Base-by-base conservation (phyloP, 2,113 vertebrate genomes). In the Muscicapa adusta region DNA sequence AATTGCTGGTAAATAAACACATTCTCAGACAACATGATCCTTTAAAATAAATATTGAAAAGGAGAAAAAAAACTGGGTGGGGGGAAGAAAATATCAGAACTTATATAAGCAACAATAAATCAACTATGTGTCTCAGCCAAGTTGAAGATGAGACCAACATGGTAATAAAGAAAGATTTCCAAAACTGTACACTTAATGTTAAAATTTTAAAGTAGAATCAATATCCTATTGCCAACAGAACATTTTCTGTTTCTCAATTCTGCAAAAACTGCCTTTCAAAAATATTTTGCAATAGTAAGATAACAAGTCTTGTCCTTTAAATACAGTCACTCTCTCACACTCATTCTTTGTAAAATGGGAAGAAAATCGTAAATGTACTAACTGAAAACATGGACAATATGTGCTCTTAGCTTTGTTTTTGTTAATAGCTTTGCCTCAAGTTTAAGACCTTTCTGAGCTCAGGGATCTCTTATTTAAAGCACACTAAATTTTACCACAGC, bases 91-190 rank as follows among this genome's bases (percentile, higher is more conserved):
- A 57, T 1, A 72, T 29, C 22, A 78, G 36, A 68, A 47, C 38
- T 91, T 88, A 91, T 6, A 73, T n/a, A 81, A 94, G 9, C 33
- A 73, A 58, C 47, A 83, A 77, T 80, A 93, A 95, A 92, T 92
- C 68, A 91, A 6, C 33, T 34, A 0, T 17, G 18, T 74, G 43
- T 66, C 50, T 86, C 57, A 78, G 60, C 25, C 60, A 91, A 95
- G 60, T 7, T 45, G 43, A 93, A 76, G 56, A 94, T 25, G 8
- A 90, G 10, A 92, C 47, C 51, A 94, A 71, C 26, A 47, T 73
- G 33, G 29, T 38, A 22, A 18, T 47, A 83, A 74, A 77, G 50
- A 48, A 78, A 85, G 26, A 70, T 26, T 86, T 93, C 12, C 56
- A 93, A 66, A 94, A 66, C 11, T 31, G 10, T 34, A 34, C 14